Percentiles rank a stretch among this genome's conserved stretches.
phyloP scores from a whole-genome alignment of 2,888 invertebrate genomes.

The Galerucella calmariensis region DNA sequence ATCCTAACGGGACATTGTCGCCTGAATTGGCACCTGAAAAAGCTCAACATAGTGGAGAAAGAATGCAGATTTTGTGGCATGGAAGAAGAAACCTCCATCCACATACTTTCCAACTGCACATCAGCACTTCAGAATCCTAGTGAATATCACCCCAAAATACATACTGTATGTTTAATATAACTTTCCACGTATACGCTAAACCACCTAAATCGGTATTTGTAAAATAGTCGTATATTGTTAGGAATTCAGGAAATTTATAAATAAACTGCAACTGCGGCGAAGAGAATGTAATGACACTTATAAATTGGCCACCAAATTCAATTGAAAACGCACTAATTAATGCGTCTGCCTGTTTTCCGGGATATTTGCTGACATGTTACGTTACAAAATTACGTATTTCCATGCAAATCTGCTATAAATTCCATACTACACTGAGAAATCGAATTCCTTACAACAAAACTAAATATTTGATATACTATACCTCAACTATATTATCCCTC shows the following conservation, averaged over 20 bases:
- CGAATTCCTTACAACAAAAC: neutral
- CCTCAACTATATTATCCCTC: neutral
- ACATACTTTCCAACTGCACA: too few relatives aligned
- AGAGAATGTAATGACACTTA: slow-evolving; percentile 17
- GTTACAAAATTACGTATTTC: slow-evolving; percentile 10
- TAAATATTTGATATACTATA: neutral
- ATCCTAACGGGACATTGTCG: too few relatives aligned
- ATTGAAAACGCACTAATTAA: slow-evolving; percentile 17
- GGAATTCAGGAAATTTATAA: slow-evolving; percentile 27
- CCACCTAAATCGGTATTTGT: neutral
- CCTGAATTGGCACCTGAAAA: too few relatives aligned
- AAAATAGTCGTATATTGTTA: slow-evolving; percentile 3
- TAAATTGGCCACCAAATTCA: slow-evolving; percentile 11
- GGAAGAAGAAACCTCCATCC: too few relatives aligned
- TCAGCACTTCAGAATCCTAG: too few relatives aligned
- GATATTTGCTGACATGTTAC: slow-evolving; percentile 13
- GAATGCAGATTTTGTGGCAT: too few relatives aligned
- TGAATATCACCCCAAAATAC: too few relatives aligned
- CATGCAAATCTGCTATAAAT: slow-evolving; percentile 1
- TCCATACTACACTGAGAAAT: neutral
- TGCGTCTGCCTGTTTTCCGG: slow-evolving; percentile 9
- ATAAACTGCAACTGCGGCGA: slow-evolving; percentile 11
- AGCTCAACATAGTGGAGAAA: too few relatives aligned
- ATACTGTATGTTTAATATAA: neutral
- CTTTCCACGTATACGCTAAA: slow-evolving; percentile 11